phyloP scores from a whole-genome alignment of 2,888 invertebrate species.

The Syrista parreyssii region DNA sequence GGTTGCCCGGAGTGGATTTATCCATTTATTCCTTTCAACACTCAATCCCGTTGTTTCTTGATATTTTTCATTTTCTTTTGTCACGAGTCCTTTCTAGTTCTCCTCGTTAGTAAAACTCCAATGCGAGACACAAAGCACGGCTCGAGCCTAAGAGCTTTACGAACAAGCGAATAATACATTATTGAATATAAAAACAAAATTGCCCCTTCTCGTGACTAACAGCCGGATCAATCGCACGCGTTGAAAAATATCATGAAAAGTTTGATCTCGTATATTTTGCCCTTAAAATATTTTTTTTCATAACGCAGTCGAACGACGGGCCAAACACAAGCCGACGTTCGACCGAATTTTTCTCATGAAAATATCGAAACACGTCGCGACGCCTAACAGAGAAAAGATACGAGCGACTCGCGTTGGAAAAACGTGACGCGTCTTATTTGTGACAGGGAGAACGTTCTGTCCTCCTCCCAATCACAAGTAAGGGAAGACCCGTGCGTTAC shows the following conservation, averaged over 20 bases:
- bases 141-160: neutral
- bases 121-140: neutral
- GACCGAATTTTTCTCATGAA: neutral
- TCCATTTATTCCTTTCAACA: neutral
- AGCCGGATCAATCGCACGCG: neutral
- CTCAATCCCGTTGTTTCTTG: neutral
- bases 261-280: neutral
- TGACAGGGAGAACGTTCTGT: neutral
- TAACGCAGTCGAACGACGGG: neutral
- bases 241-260: neutral
- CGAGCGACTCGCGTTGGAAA: neutral
- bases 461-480: neutral
- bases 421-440: neutral
- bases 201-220: neutral
- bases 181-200: neutral
- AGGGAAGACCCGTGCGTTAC: neutral
- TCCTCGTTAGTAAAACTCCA: neutral
- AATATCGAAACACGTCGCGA: neutral
- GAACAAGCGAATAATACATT: neutral
- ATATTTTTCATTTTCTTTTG: neutral
- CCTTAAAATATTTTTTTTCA: neutral
- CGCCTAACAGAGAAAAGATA: neutral
- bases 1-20: neutral
- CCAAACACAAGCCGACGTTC: neutral
- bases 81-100: neutral